Evolutionary conservation across 1,140 invertebrate species (phyloP).

Genomic region (Schmidtea mediterranea): DNA sequence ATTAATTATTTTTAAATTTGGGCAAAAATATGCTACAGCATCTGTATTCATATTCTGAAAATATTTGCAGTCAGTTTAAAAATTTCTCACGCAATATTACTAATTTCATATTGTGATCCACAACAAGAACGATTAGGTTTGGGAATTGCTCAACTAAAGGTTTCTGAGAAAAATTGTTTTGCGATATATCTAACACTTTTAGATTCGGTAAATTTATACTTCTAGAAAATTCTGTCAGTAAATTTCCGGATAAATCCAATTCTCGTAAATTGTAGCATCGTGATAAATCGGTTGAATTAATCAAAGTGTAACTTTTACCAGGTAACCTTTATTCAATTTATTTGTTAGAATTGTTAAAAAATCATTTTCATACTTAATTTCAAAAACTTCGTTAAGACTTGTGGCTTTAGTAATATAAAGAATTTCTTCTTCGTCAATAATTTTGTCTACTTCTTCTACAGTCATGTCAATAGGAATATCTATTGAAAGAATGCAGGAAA

Average conservation of each 20-base stretch:
- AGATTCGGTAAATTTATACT: background rate
- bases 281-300: background rate
- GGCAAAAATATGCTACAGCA: constrained; percentile 1
- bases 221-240: background rate
- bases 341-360: too few species aligned
- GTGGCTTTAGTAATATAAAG: too few species aligned
- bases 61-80: too few species aligned
- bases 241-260: constrained; percentile 1
- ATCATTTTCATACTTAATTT: too few species aligned
- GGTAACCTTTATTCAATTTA: background rate
- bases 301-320: background rate
- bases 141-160: constrained; percentile 3
- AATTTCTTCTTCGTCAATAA: too few species aligned
- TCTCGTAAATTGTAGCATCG: background rate
- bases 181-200: background rate
- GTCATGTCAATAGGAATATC: too few species aligned
- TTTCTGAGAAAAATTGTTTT: background rate
- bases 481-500: too few species aligned
- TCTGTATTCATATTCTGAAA: background rate
- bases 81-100: background rate
- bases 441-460: too few species aligned
- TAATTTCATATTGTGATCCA: background rate
- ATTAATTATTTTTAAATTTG: background rate
- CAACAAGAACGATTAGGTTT: background rate
- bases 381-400: too few species aligned